phyloP scores from a whole-genome alignment of 2,113 vertebrate genomes.

The Isichthys henryi region DNA sequence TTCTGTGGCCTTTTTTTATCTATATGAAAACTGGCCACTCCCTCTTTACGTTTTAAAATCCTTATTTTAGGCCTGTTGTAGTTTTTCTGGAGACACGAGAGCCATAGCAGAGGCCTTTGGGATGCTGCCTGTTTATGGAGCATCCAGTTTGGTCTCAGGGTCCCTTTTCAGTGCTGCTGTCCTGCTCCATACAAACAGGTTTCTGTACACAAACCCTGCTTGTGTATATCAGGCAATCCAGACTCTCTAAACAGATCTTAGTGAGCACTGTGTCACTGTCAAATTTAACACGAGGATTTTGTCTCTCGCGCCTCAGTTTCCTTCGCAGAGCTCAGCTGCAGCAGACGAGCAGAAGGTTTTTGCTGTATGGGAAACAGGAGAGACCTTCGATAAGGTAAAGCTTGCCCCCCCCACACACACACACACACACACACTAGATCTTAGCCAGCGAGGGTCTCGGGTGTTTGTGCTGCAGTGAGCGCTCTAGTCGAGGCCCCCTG shows the following conservation, averaged over 20 bases:
- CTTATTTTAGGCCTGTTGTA: background rate
- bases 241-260: no score
- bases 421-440: background rate
- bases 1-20: background rate
- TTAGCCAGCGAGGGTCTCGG: background rate
- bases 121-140: background rate
- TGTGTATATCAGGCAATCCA: background rate
- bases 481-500: background rate
- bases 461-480: background rate
- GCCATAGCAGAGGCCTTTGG: background rate
- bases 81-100: background rate
- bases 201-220: background rate
- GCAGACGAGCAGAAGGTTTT: constrained; percentile 94
- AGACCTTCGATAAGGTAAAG: constrained; percentile 81
- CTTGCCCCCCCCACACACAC: background rate
- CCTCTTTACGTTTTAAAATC: background rate
- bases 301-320: constrained; percentile 66
- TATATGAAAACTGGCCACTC: background rate
- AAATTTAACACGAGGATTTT: background rate
- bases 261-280: background rate
- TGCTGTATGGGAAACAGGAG: constrained; percentile 88
- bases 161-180: background rate
- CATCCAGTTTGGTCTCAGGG: background rate
- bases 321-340: constrained; percentile 82
- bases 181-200: background rate